phyloP scores from a whole-genome alignment of 2,113 vertebrate genomes.

The Sialia sialis region DNA sequence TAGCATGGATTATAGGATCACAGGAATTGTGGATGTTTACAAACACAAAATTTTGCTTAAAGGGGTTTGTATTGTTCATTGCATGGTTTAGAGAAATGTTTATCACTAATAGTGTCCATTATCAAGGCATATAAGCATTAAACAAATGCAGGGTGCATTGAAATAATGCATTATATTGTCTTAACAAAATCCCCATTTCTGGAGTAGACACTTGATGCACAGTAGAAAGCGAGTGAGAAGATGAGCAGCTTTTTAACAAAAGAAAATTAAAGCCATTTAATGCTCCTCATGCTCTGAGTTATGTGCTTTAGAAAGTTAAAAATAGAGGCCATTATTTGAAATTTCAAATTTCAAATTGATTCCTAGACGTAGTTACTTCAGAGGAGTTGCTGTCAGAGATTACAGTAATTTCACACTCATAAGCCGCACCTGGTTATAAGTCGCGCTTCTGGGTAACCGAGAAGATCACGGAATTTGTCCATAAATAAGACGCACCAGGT shows the following conservation, averaged over 20 bases:
- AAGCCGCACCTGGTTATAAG: too few relatives aligned
- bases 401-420: too few relatives aligned
- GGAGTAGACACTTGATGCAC: neutral
- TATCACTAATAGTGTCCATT: neutral
- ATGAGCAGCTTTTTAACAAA: neutral
- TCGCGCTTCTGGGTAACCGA: too few relatives aligned
- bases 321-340: constrained; percentile 38
- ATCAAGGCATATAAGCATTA: neutral
- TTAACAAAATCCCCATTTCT: neutral
- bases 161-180: neutral
- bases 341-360: neutral
- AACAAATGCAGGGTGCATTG: neutral
- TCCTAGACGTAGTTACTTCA: constrained; percentile 8
- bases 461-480: too few relatives aligned
- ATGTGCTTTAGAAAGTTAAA: neutral
- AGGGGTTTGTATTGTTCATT: neutral
- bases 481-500: too few relatives aligned
- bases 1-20: neutral
- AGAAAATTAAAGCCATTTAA: constrained; percentile 14
- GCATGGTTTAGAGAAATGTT: neutral
- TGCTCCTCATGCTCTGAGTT: neutral
- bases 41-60: neutral
- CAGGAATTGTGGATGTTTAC: neutral
- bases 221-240: neutral
- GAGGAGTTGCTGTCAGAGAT: neutral